Evolutionary conservation across 2,888 invertebrate genomes (phyloP).

Genomic region (Sepiola atlantica): DNA sequence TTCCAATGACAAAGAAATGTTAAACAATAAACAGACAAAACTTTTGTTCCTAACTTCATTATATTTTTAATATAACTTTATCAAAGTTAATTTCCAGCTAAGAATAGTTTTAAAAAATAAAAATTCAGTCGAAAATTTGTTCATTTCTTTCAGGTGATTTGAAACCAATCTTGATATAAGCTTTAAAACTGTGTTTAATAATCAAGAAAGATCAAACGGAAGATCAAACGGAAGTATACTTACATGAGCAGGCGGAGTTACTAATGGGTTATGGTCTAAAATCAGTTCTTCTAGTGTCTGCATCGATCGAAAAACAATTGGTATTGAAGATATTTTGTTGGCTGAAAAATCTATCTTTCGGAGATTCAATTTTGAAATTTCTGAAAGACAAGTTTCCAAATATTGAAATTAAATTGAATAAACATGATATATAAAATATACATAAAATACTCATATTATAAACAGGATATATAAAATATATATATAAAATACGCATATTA

Average conservation of each 20-base stretch:
- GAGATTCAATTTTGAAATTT: conserved; percentile 89
- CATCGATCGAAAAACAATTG: conserved; percentile 91
- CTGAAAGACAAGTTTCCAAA: conserved; percentile 77
- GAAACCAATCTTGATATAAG: neutral
- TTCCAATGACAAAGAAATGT: too few species aligned
- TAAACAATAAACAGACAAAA: too few species aligned
- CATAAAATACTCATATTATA: too few species aligned
- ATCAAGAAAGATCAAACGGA: neutral
- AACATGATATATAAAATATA: neutral
- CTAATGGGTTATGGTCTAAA: conserved; percentile 91
- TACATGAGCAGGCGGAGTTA: conserved; percentile 93
- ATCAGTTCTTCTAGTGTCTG: conserved; percentile 86
- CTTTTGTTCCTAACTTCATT: neutral
- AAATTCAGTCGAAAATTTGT: neutral
- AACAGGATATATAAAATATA: neutral
- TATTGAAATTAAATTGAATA: conserved; percentile 48
- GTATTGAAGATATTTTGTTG: conserved; percentile 91
- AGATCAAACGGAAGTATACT: conserved; percentile 74
- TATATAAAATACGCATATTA: conserved; percentile 6
- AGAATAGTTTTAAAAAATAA: neutral
- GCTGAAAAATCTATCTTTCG: conserved; percentile 90
- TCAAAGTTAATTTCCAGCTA: neutral
- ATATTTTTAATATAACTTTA: neutral
- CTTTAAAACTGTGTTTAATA: neutral
- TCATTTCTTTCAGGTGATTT: neutral